Evolutionary conservation across 2,888 invertebrate species (phyloP).

Genomic region (Globia sparganii): DNA sequence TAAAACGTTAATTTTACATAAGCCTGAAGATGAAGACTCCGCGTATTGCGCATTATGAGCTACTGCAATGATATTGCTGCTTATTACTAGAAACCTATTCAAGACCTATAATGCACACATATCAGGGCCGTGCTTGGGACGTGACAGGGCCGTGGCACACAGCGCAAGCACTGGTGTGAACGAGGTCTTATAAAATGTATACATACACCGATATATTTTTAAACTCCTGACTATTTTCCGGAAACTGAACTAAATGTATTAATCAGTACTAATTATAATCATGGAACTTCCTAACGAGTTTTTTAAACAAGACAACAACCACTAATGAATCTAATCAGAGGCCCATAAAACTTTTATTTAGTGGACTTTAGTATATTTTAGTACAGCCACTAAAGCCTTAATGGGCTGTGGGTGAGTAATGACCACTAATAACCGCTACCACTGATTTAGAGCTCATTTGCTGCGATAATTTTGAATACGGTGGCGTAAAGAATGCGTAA

Average conservation of each 20-base stretch:
- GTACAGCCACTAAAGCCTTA: constrained; percentile 47
- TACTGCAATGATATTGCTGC: background rate
- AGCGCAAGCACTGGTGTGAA: no score
- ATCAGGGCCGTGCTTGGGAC: no score
- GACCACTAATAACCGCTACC: constrained; percentile 32
- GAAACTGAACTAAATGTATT: background rate
- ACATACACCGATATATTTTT: no score
- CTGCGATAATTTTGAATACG: constrained; percentile 35
- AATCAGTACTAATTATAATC: background rate
- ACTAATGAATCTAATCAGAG: constrained; percentile 32
- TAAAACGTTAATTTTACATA: no score
- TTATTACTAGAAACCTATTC: background rate
- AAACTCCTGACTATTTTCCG: no score
- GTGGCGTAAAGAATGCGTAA: constrained; percentile 10
- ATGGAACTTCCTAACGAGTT: background rate
- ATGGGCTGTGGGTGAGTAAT: constrained; percentile 47
- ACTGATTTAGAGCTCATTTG: constrained; percentile 46
- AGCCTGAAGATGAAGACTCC: no score
- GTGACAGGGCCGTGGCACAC: no score
- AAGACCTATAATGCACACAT: no score
- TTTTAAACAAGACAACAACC: background rate
- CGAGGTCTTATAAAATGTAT: no score
- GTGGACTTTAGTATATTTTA: constrained; percentile 48
- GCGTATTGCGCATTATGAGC: no score
- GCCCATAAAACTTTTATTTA: constrained; percentile 42